Base-by-base conservation (phyloP, 2,888 invertebrate genomes). In the Gymnosoma rotundatum region DNA sequence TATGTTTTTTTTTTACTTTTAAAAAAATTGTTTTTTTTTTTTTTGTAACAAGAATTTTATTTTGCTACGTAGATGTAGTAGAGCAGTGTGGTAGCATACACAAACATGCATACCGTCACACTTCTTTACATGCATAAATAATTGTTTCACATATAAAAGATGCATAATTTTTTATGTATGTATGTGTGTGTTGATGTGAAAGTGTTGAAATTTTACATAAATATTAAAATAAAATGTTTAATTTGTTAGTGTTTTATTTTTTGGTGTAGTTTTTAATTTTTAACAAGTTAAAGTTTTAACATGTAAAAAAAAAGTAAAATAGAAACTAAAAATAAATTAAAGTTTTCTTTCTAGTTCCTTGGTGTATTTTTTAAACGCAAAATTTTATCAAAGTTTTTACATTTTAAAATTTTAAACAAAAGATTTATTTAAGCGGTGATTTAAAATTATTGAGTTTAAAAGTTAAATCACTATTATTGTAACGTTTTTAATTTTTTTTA, bases 221-320 rank as follows among this genome's bases (percentile, higher is more conserved):
- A 73, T 76, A 81, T 76, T 81, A 36, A 64, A 76, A 81, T 74
- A 73, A 81, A 70, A 63, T 75, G 56, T 75, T 74, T 56, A 74
- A 32, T 61, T 73, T 80, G 61, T 20, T 45, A 48, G 16, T n/a
- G 16, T 48, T 48, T 25, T 36, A 45, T 45, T 50, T 64, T 48
- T 16, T n/a, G n/a, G n/a, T n/a, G n/a, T n/a, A 9, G 21, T 45
- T 61, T 52, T 50, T 12, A n/a, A 9, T 76, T 32, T 76, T 70
- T 66, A 75, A 60, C 81, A 76, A 76, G 81, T 70, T 76, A 81
- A 81, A 76, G 75, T 81, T 81, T 81, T 70, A 58, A 45, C 70
- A 70, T 70, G 58, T 5, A 32, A 32, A 76, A 63, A 81, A 32
- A 76, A 63, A 81, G 38, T 42, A 73, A 60, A 73, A 73, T 52